Conservation (phyloP, 2,888 invertebrate species). For the Stegana nigrithorax region DNA sequence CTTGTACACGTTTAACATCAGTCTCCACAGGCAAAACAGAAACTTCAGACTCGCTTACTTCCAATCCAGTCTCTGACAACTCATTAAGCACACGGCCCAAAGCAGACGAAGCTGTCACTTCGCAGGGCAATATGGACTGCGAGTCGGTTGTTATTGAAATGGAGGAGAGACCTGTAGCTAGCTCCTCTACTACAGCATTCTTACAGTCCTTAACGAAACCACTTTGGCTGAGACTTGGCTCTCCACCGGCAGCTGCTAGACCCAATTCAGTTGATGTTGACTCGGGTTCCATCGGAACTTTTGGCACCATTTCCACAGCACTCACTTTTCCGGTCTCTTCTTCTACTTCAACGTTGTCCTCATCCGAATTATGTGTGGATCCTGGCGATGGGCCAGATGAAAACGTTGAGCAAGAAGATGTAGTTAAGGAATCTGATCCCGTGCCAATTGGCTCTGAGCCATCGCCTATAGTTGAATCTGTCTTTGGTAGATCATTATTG, state of each 20-base stretch:
- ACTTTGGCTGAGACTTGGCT: slow-evolving; percentile 18
- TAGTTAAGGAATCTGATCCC: slow-evolving; percentile 64
- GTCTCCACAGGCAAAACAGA: slow-evolving; percentile 15
- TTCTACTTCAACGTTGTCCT: slow-evolving; percentile 41
- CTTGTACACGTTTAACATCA: neutral
- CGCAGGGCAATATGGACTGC: slow-evolving; percentile 52
- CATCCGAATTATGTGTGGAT: slow-evolving; percentile 52
- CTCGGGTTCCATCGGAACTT: neutral
- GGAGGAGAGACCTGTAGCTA: slow-evolving; percentile 65
- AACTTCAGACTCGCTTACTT: slow-evolving; percentile 10
- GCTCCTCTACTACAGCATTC: slow-evolving; percentile 47
- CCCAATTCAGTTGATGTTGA: neutral
- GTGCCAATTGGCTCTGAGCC: slow-evolving; percentile 43
- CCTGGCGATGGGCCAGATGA: slow-evolving; percentile 67
- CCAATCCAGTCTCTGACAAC: slow-evolving; percentile 45
- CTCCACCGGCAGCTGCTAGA: neutral
- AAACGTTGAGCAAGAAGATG: slow-evolving; percentile 68
- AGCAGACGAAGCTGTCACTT: slow-evolving; percentile 55
- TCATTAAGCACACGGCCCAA: slow-evolving; percentile 54
- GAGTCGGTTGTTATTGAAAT: slow-evolving; percentile 62
- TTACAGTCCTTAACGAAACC: slow-evolving; percentile 13
- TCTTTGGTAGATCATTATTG: slow-evolving; percentile 27
- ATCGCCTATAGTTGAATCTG: neutral
- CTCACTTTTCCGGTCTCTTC: slow-evolving; percentile 31
- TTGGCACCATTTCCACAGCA: slow-evolving; percentile 27